Percentiles rank a stretch among this genome's conserved stretches.
Conservation (phyloP, 92 coral and sea anemone genomes). For the Porites rus region DNA sequence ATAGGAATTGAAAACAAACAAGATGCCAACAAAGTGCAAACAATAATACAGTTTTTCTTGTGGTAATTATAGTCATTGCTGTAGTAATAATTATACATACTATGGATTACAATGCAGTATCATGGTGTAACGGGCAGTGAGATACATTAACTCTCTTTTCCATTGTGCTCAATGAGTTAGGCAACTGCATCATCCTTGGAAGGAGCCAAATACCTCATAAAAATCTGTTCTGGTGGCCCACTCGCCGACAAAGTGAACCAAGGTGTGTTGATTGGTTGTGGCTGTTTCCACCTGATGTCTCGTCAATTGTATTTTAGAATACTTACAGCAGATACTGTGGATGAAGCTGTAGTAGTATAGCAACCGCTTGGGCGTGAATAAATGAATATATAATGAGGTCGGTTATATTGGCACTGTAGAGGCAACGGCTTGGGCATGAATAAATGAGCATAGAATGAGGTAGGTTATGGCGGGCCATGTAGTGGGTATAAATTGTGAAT, state of each 20-base stretch:
- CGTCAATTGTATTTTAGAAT: neutral
- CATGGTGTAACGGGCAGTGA: neutral
- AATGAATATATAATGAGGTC: too few relatives aligned
- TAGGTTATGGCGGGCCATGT: too few relatives aligned
- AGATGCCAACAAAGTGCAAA: neutral
- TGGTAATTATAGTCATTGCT: too few relatives aligned
- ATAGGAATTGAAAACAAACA: neutral
- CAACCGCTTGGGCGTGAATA: too few relatives aligned
- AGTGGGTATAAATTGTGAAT: too few relatives aligned
- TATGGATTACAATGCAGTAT: neutral
- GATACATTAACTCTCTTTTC: neutral
- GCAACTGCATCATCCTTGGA: constrained; percentile 55
- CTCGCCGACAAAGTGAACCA: constrained; percentile 22
- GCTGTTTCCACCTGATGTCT: neutral
- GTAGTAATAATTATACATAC: too few relatives aligned
- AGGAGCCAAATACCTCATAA: constrained; percentile 26
- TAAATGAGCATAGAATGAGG: too few relatives aligned
- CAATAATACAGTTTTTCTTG: too few relatives aligned
- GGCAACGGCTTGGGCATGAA: too few relatives aligned
- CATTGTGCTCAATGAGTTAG: constrained; percentile 2
- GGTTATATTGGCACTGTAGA: too few relatives aligned
- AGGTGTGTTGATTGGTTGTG: constrained; percentile 44
- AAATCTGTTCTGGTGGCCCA: neutral
- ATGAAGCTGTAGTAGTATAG: constrained; percentile 20
- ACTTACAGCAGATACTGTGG: constrained; percentile 10